Evolutionary conservation across 1,140 invertebrate species (phyloP).

Genomic region (Scaptomyza montana): DNA sequence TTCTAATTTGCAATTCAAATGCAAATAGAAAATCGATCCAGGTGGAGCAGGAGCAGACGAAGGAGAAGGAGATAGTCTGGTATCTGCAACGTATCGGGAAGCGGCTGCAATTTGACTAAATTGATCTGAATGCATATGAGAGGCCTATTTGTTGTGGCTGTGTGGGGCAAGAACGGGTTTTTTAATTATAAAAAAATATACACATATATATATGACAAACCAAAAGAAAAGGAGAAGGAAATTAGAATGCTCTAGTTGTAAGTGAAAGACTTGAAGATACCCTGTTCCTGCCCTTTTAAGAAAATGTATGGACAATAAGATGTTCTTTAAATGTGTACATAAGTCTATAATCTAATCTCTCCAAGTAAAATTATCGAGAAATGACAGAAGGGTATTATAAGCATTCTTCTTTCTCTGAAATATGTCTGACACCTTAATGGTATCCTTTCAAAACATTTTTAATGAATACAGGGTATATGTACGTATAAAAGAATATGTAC

Average conservation of each 20-base stretch:
- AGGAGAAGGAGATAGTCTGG: constrained; percentile 10
- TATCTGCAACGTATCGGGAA: constrained; percentile 39
- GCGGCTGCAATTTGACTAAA: constrained; percentile 51
- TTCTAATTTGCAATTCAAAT: constrained; percentile 78
- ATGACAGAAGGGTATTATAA: too few species aligned
- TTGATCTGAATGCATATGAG: constrained; percentile 47
- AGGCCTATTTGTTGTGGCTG: constrained; percentile 58
- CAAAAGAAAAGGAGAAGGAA: neutral
- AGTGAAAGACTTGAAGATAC: neutral
- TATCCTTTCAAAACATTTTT: neutral
- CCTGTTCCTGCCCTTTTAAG: neutral
- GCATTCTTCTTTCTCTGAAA: too few species aligned
- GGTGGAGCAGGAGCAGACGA: constrained; percentile 3
- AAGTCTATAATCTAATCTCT: too few species aligned
- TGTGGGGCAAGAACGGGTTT: constrained; percentile 57
- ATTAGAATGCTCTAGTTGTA: neutral
- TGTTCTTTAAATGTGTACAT: neutral
- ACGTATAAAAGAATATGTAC: neutral
- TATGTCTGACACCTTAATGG: neutral
- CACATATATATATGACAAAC: constrained; percentile 4
- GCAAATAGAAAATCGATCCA: constrained; percentile 11
- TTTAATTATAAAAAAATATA: constrained; percentile 79
- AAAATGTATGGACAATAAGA: neutral
- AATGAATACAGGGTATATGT: neutral
- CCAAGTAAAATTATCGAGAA: too few species aligned